Evolutionary conservation across 1,140 invertebrate genomes (phyloP).

Genomic region (Musca vetustissima): DNA sequence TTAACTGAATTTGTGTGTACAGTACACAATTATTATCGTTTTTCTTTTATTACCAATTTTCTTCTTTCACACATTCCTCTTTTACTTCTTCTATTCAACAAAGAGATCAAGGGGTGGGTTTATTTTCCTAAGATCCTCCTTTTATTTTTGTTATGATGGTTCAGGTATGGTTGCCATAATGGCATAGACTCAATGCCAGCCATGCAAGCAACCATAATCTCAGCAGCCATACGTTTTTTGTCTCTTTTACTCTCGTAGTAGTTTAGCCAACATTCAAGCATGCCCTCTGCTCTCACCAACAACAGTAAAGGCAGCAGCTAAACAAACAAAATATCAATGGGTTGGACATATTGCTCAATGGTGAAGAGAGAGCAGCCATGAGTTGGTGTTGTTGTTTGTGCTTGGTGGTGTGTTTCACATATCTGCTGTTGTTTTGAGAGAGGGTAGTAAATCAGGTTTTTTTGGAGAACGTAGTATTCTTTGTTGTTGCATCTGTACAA

Average conservation of each 20-base stretch:
- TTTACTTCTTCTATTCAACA: too few species aligned
- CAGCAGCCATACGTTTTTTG: conserved; percentile 47
- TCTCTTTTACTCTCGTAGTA: conserved; percentile 36
- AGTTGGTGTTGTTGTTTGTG: too few species aligned
- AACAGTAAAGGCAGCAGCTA: too few species aligned
- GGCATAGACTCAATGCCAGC: neutral
- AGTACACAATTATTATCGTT: neutral
- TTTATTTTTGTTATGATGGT: neutral
- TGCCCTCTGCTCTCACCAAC: neutral
- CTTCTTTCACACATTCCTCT: neutral
- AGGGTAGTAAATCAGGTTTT: too few species aligned
- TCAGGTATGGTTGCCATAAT: neutral
- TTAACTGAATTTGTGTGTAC: neutral
- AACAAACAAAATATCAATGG: too few species aligned
- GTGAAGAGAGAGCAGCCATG: too few species aligned
- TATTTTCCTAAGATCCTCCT: neutral
- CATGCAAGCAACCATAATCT: neutral
- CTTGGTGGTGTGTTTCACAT: too few species aligned
- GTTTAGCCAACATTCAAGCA: too few species aligned
- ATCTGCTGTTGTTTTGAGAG: too few species aligned
- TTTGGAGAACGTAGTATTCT: too few species aligned
- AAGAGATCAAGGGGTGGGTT: conserved; percentile 4
- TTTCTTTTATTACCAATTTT: neutral
- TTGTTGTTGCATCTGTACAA: too few species aligned
- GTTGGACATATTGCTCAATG: too few species aligned